phyloP scores from a whole-genome alignment of 2,113 vertebrate species.

The Aphyosemion australe region DNA sequence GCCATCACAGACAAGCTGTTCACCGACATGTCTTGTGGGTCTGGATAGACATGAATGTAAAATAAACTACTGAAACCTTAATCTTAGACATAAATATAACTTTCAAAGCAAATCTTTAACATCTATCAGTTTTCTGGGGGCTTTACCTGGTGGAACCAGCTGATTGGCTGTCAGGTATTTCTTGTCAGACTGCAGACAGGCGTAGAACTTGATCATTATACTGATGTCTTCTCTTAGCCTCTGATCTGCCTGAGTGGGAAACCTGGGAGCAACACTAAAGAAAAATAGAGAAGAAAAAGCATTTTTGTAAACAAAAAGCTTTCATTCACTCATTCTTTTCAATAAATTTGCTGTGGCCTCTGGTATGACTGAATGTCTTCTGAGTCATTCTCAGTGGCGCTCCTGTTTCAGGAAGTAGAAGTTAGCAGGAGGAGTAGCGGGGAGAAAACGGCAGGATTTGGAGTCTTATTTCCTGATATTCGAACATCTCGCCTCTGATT shows the following conservation, averaged over 20 bases:
- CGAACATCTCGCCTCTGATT: too few species aligned
- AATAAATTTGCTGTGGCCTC: too few species aligned
- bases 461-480: too few species aligned
- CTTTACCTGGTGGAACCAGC: conserved; percentile 89
- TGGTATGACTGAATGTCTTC: too few species aligned
- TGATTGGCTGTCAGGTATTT: conserved; percentile 94
- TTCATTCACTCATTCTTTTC: too few species aligned
- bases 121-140: neutral
- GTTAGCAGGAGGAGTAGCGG: too few species aligned
- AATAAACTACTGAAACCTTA: too few species aligned
- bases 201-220: conserved; percentile 95
- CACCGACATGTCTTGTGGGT: conserved; percentile 89
- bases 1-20: conserved; percentile 81
- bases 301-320: neutral
- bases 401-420: neutral
- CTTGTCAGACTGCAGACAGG: conserved; percentile 95
- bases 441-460: too few species aligned
- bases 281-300: conserved; percentile 26
- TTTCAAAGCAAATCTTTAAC: too few species aligned
- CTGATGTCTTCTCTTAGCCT: conserved; percentile 94
- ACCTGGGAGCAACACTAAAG: conserved; percentile 86
- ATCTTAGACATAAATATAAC: too few species aligned
- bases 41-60: conserved; percentile 64
- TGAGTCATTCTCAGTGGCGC: too few species aligned
- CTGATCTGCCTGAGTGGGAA: conserved; percentile 92